phyloP scores from a whole-genome alignment of 2,797 vertebrate genomes.

The Hemibagrus guttatus region DNA sequence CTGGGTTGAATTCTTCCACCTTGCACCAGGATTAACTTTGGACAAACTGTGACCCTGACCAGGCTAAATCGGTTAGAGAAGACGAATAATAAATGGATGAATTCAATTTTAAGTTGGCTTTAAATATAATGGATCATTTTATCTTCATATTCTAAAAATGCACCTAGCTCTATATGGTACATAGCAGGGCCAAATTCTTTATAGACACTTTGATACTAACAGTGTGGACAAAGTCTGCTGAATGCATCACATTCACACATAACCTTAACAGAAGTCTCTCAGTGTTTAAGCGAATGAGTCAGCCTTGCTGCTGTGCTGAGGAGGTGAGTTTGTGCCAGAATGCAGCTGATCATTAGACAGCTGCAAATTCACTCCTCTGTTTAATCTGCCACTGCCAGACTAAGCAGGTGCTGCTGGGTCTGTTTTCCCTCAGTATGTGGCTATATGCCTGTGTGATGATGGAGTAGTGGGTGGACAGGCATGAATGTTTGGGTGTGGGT shows the following conservation, averaged over 20 bases:
- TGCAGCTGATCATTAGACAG: slow-evolving; percentile 43
- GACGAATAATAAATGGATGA: neutral
- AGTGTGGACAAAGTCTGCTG: slow-evolving; percentile 25
- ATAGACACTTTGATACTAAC: neutral
- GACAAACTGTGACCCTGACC: neutral
- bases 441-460: slow-evolving; percentile 6
- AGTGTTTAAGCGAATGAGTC: slow-evolving; percentile 47
- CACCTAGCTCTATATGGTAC: neutral
- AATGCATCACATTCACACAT: slow-evolving; percentile 27
- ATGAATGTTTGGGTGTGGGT: slow-evolving; percentile 29
- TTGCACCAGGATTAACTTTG: neutral
- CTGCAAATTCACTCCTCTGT: slow-evolving; percentile 38
- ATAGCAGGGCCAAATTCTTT: neutral
- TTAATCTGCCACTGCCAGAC: slow-evolving; percentile 26
- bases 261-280: slow-evolving; percentile 33
- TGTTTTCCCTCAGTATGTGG: slow-evolving; percentile 5
- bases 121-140: slow-evolving; percentile 9
- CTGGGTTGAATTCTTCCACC: neutral
- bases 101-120: neutral
- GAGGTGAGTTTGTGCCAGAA: slow-evolving; percentile 41
- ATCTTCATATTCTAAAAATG: neutral
- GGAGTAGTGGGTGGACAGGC: slow-evolving; percentile 33
- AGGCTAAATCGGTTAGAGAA: neutral
- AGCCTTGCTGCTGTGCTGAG: slow-evolving; percentile 10
- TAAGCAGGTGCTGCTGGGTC: slow-evolving; percentile 42